phyloP scores from a whole-genome alignment of 2,113 vertebrate species.

The Rhinogobius similis region DNA sequence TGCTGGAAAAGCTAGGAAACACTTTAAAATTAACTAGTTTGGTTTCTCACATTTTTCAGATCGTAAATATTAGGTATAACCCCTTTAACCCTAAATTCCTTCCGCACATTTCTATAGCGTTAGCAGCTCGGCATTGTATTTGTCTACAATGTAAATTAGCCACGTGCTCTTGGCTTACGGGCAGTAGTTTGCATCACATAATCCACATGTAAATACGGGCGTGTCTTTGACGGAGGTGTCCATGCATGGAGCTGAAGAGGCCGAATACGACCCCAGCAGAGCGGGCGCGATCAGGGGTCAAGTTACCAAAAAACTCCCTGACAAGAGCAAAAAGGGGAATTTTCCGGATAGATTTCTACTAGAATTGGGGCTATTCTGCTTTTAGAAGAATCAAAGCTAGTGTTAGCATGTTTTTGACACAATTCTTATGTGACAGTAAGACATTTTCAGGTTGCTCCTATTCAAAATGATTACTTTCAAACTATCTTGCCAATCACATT shows the following conservation, averaged over 20 bases:
- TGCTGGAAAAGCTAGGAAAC: no score
- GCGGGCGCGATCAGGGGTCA: background rate
- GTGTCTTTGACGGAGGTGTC: background rate
- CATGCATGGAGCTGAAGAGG: background rate
- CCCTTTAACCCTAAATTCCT: background rate
- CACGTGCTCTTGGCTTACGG: background rate
- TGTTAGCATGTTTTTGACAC: no score
- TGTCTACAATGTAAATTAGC: background rate
- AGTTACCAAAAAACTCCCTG: background rate
- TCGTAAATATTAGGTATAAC: no score
- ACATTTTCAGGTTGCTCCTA: no score
- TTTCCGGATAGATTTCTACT: background rate
- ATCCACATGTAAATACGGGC: background rate
- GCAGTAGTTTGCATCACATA: background rate
- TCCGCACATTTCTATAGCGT: background rate
- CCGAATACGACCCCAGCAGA: background rate
- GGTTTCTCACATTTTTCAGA: no score
- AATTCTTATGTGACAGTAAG: no score
- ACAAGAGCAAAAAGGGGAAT: background rate
- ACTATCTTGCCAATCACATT: no score
- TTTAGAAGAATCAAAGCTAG: background rate
- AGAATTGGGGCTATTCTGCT: background rate
- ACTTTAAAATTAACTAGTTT: no score
- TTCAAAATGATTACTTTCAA: no score
- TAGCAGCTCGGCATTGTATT: background rate